These are phyloP conservation scores for Drosophila koepferae DNA, from an alignment of 2,888 invertebrate species.

Conservation along the genomic window DNA sequence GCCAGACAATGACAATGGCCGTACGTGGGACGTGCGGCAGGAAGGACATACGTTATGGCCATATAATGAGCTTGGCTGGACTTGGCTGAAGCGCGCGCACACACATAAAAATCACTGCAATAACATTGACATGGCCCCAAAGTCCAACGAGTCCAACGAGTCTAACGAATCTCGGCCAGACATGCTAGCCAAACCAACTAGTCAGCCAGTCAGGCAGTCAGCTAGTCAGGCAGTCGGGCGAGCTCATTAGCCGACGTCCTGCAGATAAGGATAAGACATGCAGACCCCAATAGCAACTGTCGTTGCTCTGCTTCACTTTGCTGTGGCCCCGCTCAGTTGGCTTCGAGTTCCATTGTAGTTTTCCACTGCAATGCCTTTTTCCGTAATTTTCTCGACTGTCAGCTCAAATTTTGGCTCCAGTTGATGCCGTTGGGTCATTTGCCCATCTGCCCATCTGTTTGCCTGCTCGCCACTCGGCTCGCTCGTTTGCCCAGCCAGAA, in stretches of 20 bases:
- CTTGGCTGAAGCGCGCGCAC: conserved; percentile 7
- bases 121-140: conserved; percentile 69
- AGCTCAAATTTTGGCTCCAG: conserved; percentile 75
- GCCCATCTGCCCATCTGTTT: conserved; percentile 34
- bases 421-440: conserved; percentile 75
- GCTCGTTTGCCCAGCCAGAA: conserved; percentile 13
- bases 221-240: conserved; percentile 30
- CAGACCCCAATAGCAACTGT: conserved; percentile 43
- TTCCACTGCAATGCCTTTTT: conserved; percentile 78
- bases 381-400: conserved; percentile 79
- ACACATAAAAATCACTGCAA: conserved; percentile 71
- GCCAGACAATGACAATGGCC: conserved; percentile 53
- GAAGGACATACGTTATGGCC: conserved; percentile 75
- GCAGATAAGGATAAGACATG: conserved; percentile 68
- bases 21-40: conserved; percentile 17
- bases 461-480: background rate
- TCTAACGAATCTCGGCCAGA: conserved; percentile 32
- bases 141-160: conserved; percentile 21
- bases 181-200: conserved; percentile 16
- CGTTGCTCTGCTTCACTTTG: conserved; percentile 1
- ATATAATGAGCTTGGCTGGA: conserved; percentile 80
- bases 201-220: conserved; percentile 13
- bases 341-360: conserved; percentile 55
- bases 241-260: conserved; percentile 72
- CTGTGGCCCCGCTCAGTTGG: conserved; percentile 15